phyloP scores from a whole-genome alignment of 2,888 invertebrate species.

The Drosophila heteroneura region DNA sequence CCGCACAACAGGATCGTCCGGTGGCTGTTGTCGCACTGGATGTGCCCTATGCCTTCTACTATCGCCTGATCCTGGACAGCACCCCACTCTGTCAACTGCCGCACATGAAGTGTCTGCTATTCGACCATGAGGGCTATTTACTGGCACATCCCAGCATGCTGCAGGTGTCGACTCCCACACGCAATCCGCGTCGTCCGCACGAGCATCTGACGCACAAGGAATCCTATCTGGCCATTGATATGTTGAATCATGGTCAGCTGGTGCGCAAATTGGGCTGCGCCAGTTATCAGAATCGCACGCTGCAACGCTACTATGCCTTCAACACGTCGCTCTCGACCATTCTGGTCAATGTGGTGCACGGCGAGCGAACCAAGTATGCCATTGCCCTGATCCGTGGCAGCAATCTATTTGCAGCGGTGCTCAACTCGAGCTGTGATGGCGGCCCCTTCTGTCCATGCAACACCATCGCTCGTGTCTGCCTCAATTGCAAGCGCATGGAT shows the following conservation, averaged over 20 bases:
- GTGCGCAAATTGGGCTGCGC: slow-evolving; percentile 94
- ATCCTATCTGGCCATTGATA: slow-evolving; percentile 94
- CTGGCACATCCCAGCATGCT: slow-evolving; percentile 94
- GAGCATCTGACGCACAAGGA: slow-evolving; percentile 97
- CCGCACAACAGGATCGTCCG: slow-evolving; percentile 86
- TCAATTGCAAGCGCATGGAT: slow-evolving; percentile 97
- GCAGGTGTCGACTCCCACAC: slow-evolving; percentile 87
- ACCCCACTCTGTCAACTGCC: slow-evolving; percentile 89
- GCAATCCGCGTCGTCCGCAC: slow-evolving; percentile 88
- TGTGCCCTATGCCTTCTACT: slow-evolving; percentile 93
- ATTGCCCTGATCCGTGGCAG: slow-evolving; percentile 92
- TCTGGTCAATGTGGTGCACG: slow-evolving; percentile 93
- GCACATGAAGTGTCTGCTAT: slow-evolving; percentile 93
- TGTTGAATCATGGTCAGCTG: slow-evolving; percentile 93
- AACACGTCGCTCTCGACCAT: slow-evolving; percentile 92
- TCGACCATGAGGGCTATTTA: slow-evolving; percentile 95
- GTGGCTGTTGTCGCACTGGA: slow-evolving; percentile 93
- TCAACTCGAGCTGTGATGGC: slow-evolving; percentile 94
- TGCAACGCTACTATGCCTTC: slow-evolving; percentile 92
- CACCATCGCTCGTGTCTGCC: slow-evolving; percentile 93
- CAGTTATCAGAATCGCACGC: slow-evolving; percentile 93
- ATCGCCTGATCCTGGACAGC: slow-evolving; percentile 90
- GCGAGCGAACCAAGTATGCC: slow-evolving; percentile 95
- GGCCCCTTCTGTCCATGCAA: slow-evolving; percentile 97
- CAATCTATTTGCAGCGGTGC: slow-evolving; percentile 95